Percentiles rank a stretch among this genome's conserved stretches.
These are phyloP conservation scores for Gastracanthus pulcherrimus DNA, from an alignment of 2,888 invertebrate genomes.

Conservation along the genomic window DNA sequence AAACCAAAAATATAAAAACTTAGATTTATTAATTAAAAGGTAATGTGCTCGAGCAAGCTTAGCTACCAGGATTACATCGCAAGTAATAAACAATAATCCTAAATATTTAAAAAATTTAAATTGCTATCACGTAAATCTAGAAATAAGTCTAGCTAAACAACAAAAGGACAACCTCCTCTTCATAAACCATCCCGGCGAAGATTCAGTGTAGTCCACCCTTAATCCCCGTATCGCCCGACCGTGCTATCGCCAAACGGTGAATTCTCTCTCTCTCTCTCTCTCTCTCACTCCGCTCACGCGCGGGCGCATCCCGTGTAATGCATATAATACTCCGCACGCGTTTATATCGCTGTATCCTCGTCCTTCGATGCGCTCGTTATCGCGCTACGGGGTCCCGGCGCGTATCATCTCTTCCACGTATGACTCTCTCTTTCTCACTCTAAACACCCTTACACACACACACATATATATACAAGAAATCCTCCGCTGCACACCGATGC, in stretches of 20 bases:
- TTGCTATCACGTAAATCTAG: too few species aligned
- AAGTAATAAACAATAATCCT: too few species aligned
- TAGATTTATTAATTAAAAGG: too few species aligned
- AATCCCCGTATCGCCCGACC: background rate
- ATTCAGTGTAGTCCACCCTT: background rate
- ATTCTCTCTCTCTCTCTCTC: background rate
- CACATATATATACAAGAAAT: background rate
- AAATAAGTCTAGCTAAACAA: too few species aligned
- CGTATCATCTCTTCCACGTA: conserved; percentile 11
- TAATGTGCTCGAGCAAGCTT: too few species aligned
- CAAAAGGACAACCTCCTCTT: background rate
- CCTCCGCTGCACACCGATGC: background rate
- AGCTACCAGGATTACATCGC: too few species aligned
- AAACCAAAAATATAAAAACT: too few species aligned
- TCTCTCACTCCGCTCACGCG: background rate
- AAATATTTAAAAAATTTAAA: too few species aligned
- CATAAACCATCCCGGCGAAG: background rate
- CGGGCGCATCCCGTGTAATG: background rate
- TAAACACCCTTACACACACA: background rate
- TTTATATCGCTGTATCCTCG: conserved; percentile 16
- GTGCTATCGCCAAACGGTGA: conserved; percentile 31
- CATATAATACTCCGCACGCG: background rate
- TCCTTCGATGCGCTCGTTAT: conserved; percentile 35
- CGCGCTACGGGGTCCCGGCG: background rate
- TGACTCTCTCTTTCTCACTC: too few species aligned